Base-by-base conservation (phyloP, 2,797 vertebrate species). In the Acestrorhynchus altus region DNA sequence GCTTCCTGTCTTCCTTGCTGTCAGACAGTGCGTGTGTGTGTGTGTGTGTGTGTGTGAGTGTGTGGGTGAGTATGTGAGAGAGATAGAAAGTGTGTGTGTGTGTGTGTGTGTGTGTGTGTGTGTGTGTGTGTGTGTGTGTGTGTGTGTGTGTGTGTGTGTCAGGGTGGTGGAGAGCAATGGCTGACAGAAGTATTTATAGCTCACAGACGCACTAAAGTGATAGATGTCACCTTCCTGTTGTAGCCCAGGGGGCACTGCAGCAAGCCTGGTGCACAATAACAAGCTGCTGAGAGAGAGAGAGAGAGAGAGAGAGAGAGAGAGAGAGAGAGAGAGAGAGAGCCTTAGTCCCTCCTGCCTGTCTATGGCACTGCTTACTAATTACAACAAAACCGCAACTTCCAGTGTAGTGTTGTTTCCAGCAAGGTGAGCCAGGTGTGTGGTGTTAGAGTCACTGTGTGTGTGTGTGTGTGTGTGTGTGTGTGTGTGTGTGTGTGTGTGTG, bases 161-260 rank as follows among this genome's bases (percentile, higher is more conserved):
- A 72, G 72, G 76, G 78, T 65, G 87, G 83, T 80, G 78, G 82
- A 84, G 69, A 78, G 77, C 86, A 90, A 90, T 87, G 86, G 85
- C 87, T 83, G 84, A 76, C 81, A 75, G 82, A 80, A 88, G 87
- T 94, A 91, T 94, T 94, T 93, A 94, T 92, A 93, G 92, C 82
- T 20, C 74, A 61, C 83, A 85, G 59, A 84, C 52, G 0, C 79
- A 80, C 91, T 91, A 91, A 83, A 93, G 92, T 94, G 91, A 94
- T 93, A 90, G 91, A 93, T 92, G 93, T 93, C 90, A 94, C 92
- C 92, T 93, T 93, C 88, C 78, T 88, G 87, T 90, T 87, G 39
- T 83, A 24, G 86, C 89, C 90, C 87, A 88, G 82, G 85, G 89
- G 88, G 86, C 85, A 64, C 76, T 81, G 84, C 86, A 89, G 84